Percentiles rank a stretch among this genome's conserved stretches.
Evolutionary conservation across 2,113 vertebrate species (phyloP).

Genomic region (Silurus glanis): DNA sequence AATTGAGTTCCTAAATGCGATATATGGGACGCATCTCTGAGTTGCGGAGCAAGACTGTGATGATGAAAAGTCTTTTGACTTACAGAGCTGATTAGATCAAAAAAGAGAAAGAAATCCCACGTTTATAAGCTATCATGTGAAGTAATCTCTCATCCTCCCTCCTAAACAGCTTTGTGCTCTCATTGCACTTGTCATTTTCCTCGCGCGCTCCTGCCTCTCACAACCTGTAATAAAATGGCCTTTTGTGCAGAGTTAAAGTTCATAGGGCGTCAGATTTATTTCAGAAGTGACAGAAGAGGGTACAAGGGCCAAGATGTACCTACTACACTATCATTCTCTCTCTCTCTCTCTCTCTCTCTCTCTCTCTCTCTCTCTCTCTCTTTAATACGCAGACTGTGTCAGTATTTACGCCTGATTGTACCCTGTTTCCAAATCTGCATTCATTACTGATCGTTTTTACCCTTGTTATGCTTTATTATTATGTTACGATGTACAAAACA

Average conservation of each 20-base stretch:
- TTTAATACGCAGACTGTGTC: background rate
- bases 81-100: slow-evolving; percentile 66
- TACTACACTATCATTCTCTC: slow-evolving; percentile 25
- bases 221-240: slow-evolving; percentile 78
- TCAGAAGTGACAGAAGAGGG: slow-evolving; percentile 65
- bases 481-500: background rate
- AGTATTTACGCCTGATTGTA: background rate
- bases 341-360: slow-evolving; percentile 25
- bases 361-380: background rate
- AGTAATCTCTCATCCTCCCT: slow-evolving; percentile 70
- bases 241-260: slow-evolving; percentile 65
- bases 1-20: slow-evolving; percentile 65
- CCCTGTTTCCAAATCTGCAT: background rate
- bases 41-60: slow-evolving; percentile 64
- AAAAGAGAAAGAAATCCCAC: slow-evolving; percentile 46
- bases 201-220: slow-evolving; percentile 71
- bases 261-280: slow-evolving; percentile 78
- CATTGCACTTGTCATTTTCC: slow-evolving; percentile 68
- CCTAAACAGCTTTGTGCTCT: slow-evolving; percentile 68
- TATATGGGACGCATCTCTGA: slow-evolving; percentile 66
- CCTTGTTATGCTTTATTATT: background rate
- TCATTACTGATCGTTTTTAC: too few relatives aligned
- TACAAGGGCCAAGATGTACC: slow-evolving; percentile 35
- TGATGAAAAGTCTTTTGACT: slow-evolving; percentile 71
- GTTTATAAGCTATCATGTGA: slow-evolving; percentile 71